Evolutionary conservation across 2,113 vertebrate species (phyloP).

Genomic region (Amphiprion percula): DNA sequence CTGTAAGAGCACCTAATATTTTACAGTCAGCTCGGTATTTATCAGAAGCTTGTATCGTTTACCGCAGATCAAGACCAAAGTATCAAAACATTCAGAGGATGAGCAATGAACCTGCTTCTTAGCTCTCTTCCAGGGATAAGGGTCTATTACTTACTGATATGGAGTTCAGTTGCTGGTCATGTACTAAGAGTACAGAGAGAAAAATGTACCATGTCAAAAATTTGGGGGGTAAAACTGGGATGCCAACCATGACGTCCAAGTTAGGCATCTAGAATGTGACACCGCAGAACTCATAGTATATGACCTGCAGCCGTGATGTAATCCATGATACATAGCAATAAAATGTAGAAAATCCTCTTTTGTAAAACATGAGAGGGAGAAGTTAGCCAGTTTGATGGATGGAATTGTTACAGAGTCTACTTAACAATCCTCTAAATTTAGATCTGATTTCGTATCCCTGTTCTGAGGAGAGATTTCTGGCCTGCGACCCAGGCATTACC

Average conservation of each 20-base stretch:
- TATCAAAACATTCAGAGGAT: conserved; percentile 73
- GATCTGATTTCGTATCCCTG: conserved; percentile 73
- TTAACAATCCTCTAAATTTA: conserved; percentile 85
- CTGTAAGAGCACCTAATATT: conserved; percentile 69
- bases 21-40: conserved; percentile 75
- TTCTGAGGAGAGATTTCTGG: conserved; percentile 76
- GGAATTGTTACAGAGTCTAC: conserved; percentile 80
- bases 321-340: conserved; percentile 56
- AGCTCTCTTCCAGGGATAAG: conserved; percentile 49
- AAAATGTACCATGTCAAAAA: neutral
- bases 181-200: conserved; percentile 1
- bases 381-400: conserved; percentile 75
- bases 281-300: conserved; percentile 9
- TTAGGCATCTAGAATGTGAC: conserved; percentile 52
- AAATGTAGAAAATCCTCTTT: conserved; percentile 71
- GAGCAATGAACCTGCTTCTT: conserved; percentile 53
- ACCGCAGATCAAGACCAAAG: conserved; percentile 67
- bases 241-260: conserved; percentile 32
- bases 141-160: conserved; percentile 4
- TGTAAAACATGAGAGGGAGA: conserved; percentile 70
- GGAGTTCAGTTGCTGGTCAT: conserved; percentile 63
- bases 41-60: conserved; percentile 69
- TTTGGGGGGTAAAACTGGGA: conserved; percentile 5
- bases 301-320: conserved; percentile 58
- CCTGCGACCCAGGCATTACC: conserved; percentile 79